Base-by-base conservation (phyloP, 1,140 invertebrate species). In the Acyrthosiphon pisum region DNA sequence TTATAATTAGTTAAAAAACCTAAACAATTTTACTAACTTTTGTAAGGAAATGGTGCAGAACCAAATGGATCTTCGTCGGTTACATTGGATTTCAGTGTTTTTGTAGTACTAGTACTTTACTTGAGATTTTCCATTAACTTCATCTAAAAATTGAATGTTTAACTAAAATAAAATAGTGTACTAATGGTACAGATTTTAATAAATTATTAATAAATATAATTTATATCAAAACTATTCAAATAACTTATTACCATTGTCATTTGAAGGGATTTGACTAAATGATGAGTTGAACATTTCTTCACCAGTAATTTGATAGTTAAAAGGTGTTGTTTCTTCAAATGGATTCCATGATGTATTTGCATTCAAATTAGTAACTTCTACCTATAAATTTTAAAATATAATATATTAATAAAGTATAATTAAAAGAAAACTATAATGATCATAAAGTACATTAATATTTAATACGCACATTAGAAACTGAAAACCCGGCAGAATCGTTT, bases 301-400 rank as follows among this genome's bases (percentile, higher is more conserved):
- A 81, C 88, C 81, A 56, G 11, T n/a, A 50, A 9, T 53, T 48
- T 56, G 81, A 92, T 46, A 60, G 56, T 93, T 48, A 41, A 91
- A 91, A 44, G 56, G n/a, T 41, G 60, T 20, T 22, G 96, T 95
- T 94, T 97, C 97, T 94, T 97, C 97, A 94, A 98, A 98, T 41
- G 97, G 98, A 96, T 98, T 98, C 97, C 97, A 98, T 94, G 97
- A 96, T 6, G 96, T 96, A 44, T 97, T 96, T 94, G 96, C 96
- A 46, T 96, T 96, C 11, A 83, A 50, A 53, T 93, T 93, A 53
- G 56, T 86, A 86, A 86, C 41, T 53, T 93, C 91, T 44, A 93
- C 48, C 91, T 93, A 50, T 18, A 50, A 50, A 50, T 50, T 50
- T 1, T 50, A 84, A 84, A 86, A 93, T 86, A 84, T 48, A 68